phyloP scores from a whole-genome alignment of 2,797 vertebrate species.

The Poliocrania exsul region DNA sequence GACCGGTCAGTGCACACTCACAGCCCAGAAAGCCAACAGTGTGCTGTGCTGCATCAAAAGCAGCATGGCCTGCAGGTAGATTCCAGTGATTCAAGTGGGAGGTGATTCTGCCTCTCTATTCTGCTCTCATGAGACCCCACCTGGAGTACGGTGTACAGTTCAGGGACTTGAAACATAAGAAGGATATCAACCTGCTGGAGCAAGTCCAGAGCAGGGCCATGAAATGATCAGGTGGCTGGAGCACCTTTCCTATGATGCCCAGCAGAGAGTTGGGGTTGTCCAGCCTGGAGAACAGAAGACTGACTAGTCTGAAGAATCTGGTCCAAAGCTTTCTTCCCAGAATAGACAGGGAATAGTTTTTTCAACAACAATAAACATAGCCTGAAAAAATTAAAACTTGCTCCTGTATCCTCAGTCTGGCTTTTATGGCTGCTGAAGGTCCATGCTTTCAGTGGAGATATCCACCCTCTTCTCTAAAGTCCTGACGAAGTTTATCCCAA shows the following conservation, averaged over 20 bases:
- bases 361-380: not conserved
- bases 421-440: not conserved
- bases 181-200: not conserved
- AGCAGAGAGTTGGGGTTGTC: not conserved
- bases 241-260: not conserved
- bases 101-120: not conserved
- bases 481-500: not conserved
- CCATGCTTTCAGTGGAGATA: not conserved
- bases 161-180: not conserved
- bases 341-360: not conserved
- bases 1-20: not conserved
- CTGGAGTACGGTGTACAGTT: not conserved
- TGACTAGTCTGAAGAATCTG: not conserved
- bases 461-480: not conserved
- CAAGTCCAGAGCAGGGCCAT: fast-evolving
- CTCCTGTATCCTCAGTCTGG: not conserved
- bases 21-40: not conserved
- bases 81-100: not conserved
- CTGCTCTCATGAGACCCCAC: not conserved
- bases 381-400: not conserved
- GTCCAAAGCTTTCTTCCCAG: not conserved
- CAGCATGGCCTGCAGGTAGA: not conserved
- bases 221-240: not conserved
- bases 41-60: not conserved
- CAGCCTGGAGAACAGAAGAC: not conserved